Conservation (phyloP, 2,888 invertebrate species). For the Acheta domesticus region DNA sequence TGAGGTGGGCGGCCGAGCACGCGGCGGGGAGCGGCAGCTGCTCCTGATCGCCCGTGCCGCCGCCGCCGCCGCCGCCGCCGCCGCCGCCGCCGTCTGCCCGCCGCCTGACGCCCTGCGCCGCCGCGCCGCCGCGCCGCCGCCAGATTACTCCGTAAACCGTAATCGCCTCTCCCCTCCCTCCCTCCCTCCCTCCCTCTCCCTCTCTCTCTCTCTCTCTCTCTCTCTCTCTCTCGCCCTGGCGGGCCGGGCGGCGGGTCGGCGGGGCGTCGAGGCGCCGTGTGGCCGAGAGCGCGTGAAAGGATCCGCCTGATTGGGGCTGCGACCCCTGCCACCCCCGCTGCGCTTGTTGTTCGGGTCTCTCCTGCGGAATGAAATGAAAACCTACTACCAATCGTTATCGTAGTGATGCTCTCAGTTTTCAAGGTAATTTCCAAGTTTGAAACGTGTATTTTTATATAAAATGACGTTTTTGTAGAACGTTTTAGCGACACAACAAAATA, state of each 20-base stretch:
- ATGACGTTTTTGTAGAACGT: too few species aligned
- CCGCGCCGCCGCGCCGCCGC: too few species aligned
- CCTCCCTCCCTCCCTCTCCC: neutral
- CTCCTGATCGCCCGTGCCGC: neutral
- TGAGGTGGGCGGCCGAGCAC: neutral
- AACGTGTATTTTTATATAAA: too few species aligned
- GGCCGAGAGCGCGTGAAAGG: neutral
- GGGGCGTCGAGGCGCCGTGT: neutral
- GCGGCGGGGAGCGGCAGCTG: neutral
- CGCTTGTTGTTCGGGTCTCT: too few species aligned
- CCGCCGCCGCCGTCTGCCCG: neutral
- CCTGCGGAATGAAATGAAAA: too few species aligned
- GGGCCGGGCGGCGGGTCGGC: too few species aligned
- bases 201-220: neutral
- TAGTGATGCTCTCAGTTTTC: too few species aligned
- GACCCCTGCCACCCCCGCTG: too few species aligned
- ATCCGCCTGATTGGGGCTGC: neutral
- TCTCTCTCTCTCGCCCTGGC: neutral
- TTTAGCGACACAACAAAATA: too few species aligned
- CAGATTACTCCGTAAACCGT: neutral
- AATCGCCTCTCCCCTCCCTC: neutral
- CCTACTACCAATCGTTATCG: too few species aligned
- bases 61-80: neutral
- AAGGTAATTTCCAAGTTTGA: too few species aligned
- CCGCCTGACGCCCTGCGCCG: neutral